phyloP scores from a whole-genome alignment of 2,113 vertebrate species.

The Azemiops feae region DNA sequence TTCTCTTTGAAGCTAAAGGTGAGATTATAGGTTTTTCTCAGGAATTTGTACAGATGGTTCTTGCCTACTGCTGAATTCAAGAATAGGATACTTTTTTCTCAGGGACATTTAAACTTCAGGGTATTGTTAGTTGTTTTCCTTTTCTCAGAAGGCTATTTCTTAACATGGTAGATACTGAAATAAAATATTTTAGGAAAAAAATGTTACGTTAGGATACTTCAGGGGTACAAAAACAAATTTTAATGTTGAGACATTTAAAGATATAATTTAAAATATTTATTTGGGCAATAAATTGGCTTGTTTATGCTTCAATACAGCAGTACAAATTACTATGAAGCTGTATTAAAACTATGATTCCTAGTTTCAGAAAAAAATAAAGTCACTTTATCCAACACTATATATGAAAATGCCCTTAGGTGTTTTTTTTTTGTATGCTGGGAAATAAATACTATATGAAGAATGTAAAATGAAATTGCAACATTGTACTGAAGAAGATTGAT shows the following conservation, averaged over 20 bases:
- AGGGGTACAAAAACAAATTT: neutral
- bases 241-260: neutral
- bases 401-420: neutral
- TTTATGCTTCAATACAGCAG: neutral
- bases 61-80: slow-evolving; percentile 9
- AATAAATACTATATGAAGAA: neutral
- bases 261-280: slow-evolving; percentile 1
- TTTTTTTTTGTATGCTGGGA: neutral
- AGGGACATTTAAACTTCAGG: slow-evolving; percentile 21
- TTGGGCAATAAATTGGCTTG: neutral
- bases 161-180: slow-evolving; percentile 50
- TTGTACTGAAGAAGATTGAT: too few relatives aligned
- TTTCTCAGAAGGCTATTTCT: slow-evolving; percentile 43
- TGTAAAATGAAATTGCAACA: neutral
- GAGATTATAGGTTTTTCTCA: slow-evolving; percentile 8
- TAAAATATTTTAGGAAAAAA: slow-evolving; percentile 41
- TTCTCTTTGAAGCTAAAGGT: neutral
- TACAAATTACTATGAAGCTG: neutral
- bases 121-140: slow-evolving; percentile 29
- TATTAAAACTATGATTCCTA: neutral
- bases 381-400: neutral
- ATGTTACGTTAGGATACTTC: neutral
- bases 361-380: neutral
- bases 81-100: slow-evolving; percentile 25
- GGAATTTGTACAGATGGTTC: slow-evolving; percentile 9